A percentile compares a stretch with the other conserved stretches of the same genome.
These are phyloP conservation scores for Microplitis manilae DNA, from an alignment of 2,888 invertebrate genomes.

Conservation along the genomic window DNA sequence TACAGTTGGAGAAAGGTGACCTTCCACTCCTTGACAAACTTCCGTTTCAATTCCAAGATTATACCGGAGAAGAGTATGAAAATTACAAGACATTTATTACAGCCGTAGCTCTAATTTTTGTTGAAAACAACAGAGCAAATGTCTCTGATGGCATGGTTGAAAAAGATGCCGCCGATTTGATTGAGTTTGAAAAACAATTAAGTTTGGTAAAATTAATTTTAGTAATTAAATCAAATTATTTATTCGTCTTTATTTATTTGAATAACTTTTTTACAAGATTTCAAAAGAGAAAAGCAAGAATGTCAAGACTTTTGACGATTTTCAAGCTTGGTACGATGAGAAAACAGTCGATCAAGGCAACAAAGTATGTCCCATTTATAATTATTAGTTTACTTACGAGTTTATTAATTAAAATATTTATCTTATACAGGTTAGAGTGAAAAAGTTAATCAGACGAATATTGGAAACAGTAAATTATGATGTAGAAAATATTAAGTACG, in stretches of 20 bases:
- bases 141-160: conserved; percentile 46
- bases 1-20: conserved; percentile 17
- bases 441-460: background rate
- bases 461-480: background rate
- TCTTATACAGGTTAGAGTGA: background rate
- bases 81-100: conserved; percentile 45
- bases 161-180: conserved; percentile 50
- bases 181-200: conserved; percentile 52
- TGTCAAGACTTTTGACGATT: conserved; percentile 16
- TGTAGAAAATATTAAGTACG: conserved; percentile 22
- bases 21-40: conserved; percentile 32
- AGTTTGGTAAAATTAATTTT: conserved; percentile 33
- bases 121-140: conserved; percentile 44
- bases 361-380: background rate
- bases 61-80: conserved; percentile 41
- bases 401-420: background rate
- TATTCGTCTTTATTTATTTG: too few species aligned
- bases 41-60: conserved; percentile 39
- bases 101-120: conserved; percentile 45
- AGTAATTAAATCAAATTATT: background rate
- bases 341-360: background rate
- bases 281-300: background rate
- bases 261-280: background rate
- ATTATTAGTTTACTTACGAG: background rate
- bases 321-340: conserved; percentile 34